These are phyloP conservation scores for Pygmarrhopalites habei DNA, from an alignment of 1,140 invertebrate species.

Conservation along the genomic window DNA sequence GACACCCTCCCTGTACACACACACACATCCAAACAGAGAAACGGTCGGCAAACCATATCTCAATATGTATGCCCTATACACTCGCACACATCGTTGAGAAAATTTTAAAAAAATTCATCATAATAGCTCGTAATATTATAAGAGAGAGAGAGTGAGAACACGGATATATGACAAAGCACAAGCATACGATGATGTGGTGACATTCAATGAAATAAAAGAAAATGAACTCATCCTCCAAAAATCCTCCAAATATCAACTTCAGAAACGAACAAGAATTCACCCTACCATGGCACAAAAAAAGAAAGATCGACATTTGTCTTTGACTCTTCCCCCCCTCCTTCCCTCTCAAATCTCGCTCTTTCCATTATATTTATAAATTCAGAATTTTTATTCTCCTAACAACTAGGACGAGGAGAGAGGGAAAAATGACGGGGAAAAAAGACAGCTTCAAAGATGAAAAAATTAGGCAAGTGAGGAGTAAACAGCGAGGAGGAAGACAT, in stretches of 20 bases:
- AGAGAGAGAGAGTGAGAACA: background rate
- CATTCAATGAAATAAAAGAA: constrained; percentile 9
- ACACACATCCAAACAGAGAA: too few species aligned
- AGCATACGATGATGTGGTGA: too few species aligned
- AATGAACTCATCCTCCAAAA: constrained; percentile 1
- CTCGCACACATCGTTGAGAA: too few species aligned
- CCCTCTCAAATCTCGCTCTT: constrained; percentile 1
- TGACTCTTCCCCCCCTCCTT: constrained; percentile 19
- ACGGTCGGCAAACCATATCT: too few species aligned
- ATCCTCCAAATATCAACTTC: constrained; percentile 9
- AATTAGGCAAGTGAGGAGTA: constrained; percentile 6
- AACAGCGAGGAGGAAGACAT: background rate
- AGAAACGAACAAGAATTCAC: background rate
- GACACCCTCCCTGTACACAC: too few species aligned
- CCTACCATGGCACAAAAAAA: background rate
- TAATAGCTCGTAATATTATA: too few species aligned
- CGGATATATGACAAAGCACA: too few species aligned
- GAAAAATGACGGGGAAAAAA: background rate
- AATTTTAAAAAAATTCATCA: too few species aligned
- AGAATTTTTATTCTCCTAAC: constrained; percentile 16
- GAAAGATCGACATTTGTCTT: constrained; percentile 26
- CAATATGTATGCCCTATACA: too few species aligned
- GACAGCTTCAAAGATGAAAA: constrained; percentile 1
- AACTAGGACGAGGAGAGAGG: background rate
- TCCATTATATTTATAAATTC: constrained; percentile 17